phyloP scores from a whole-genome alignment of 2,113 vertebrate species.

The Sphyrna mokarran region DNA sequence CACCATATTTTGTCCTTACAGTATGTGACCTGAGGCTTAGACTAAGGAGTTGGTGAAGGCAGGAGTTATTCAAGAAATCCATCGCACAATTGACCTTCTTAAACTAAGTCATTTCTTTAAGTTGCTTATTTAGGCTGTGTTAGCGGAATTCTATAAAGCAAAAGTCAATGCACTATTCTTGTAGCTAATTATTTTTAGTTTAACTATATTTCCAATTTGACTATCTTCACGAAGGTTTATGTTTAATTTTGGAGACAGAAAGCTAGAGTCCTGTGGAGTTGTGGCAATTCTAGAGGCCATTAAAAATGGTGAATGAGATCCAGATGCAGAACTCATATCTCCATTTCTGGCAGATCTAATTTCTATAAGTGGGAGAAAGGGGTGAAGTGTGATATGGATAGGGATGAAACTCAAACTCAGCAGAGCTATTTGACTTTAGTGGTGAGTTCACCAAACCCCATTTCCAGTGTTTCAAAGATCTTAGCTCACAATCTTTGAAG shows the following conservation, averaged over 20 bases:
- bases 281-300: too few relatives aligned
- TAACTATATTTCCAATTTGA: not conserved
- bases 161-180: not conserved
- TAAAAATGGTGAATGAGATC: too few relatives aligned
- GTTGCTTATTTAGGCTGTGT: not conserved
- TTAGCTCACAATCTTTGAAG: too few relatives aligned
- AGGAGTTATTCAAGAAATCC: not conserved
- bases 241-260: not conserved
- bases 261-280: too few relatives aligned
- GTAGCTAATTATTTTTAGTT: not conserved
- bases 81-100: not conserved
- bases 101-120: not conserved
- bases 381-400: too few relatives aligned
- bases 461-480: too few relatives aligned
- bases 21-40: not conserved
- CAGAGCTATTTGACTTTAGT: too few relatives aligned
- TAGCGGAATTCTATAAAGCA: not conserved
- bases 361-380: too few relatives aligned
- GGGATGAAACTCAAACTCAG: too few relatives aligned
- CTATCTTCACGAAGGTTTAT: not conserved
- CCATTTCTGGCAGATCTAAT: too few relatives aligned
- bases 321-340: too few relatives aligned
- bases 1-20: not conserved
- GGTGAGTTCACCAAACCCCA: too few relatives aligned
- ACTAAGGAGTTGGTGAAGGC: not conserved